These are phyloP conservation scores for Limnodromus scolopaceus DNA, from an alignment of 2,797 vertebrate species.

Conservation along the genomic window DNA sequence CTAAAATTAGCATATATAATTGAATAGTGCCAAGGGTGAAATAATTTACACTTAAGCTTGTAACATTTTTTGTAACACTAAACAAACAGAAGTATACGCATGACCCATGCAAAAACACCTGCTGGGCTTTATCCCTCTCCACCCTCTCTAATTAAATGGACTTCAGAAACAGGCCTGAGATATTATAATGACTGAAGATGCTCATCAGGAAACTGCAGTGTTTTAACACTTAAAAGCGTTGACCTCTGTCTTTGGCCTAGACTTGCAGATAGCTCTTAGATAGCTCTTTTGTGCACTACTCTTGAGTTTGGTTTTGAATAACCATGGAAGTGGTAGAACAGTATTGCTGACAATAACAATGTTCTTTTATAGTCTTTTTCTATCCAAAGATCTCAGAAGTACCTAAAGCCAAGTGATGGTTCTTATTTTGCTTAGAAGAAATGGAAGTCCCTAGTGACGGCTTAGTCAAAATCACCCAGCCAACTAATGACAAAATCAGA, in stretches of 20 bases:
- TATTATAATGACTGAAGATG: neutral
- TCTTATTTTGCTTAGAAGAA: neutral
- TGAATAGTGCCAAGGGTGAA: constrained; percentile 51
- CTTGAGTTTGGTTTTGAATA: neutral
- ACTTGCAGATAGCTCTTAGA: neutral
- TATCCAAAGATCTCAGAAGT: neutral
- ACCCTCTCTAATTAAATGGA: neutral
- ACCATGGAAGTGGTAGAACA: neutral
- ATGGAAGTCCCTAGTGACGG: neutral
- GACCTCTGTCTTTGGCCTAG: neutral
- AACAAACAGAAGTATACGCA: neutral
- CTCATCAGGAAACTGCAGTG: neutral
- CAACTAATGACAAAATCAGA: neutral
- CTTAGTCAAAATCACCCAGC: neutral
- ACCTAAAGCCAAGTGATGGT: neutral
- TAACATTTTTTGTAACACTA: neutral
- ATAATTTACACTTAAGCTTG: constrained; percentile 38
- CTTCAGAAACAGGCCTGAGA: neutral
- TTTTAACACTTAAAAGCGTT: neutral
- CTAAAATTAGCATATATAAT: constrained; percentile 44
- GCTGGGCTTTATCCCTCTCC: neutral
- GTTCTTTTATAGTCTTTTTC: neutral
- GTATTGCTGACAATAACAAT: neutral
- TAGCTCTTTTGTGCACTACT: neutral
- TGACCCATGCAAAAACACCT: neutral